Base-by-base conservation (phyloP, 2,113 vertebrate species). In the Nanorana parkeri region DNA sequence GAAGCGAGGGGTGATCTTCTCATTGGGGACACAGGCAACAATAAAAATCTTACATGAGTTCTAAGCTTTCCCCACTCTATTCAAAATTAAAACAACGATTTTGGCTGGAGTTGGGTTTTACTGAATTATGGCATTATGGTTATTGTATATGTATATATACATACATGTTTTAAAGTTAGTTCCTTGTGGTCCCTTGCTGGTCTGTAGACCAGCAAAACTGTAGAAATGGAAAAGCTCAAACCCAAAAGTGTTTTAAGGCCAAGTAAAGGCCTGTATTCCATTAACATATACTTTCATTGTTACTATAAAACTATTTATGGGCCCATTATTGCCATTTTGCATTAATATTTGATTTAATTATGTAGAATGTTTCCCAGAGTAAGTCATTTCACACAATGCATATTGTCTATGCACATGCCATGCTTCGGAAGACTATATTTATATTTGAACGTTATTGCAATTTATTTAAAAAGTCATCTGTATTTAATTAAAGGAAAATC, bases 301-400 rank as follows among this genome's bases (percentile, higher is more conserved):
- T 75, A 54, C 63, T 29, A 82, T 82, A 76, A 82, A 82, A 58
- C 63, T 82, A 68, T 82, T 82, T 82, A 82, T 74, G 8, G 32
- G 51, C 51, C 68, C 68, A 76, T 82, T 68, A 82, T 76, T 76
- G 29, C 63, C 80, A 82, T 76, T 75, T 76, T 75, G 72, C 32
- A 82, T 82, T 82, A 82, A 82, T 82, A 55, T 74, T 76, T 76
- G 55, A 82, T 82, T 82, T 75, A 82, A 82, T 81, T 81, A 73
- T 64, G 60, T 74, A 73, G 60, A 82, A 82, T 75, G 80, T 76
- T 76, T 66, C 61, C 80, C 58, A 63, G 41, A 47, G 23, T 64
- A 73, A 81, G 73, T 54, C 7, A 26, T 72, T 72, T 74, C n/a
- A 24, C 60, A 51, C 15, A 68, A 68, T 82, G 58, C 47, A 74